These are phyloP conservation scores for Heteromyza rotundicornis DNA, from an alignment of 2,888 invertebrate species.

Conservation along the genomic window DNA sequence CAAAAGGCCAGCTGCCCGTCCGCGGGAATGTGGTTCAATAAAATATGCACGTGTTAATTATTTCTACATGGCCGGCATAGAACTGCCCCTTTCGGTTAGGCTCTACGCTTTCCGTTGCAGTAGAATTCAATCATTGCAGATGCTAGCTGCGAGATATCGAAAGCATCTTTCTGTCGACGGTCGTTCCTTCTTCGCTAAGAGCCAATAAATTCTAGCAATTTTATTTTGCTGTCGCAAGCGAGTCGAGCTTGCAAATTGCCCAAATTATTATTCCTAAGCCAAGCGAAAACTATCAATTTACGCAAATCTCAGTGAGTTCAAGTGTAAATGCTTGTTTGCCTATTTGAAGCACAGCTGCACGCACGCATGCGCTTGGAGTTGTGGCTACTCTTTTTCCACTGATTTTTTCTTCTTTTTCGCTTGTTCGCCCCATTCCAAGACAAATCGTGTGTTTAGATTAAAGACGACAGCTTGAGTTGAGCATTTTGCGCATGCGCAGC, in stretches of 20 bases:
- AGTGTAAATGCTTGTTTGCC: background rate
- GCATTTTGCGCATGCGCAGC: conserved; percentile 16
- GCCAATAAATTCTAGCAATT: background rate
- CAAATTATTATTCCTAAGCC: conserved; percentile 1
- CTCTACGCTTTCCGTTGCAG: background rate
- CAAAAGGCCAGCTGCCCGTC: too few relatives aligned
- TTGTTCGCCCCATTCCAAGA: conserved; percentile 21
- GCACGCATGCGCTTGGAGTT: background rate
- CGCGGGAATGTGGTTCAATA: too few relatives aligned
- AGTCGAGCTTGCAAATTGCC: background rate
- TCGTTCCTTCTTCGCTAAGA: background rate
- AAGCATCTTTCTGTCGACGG: background rate
- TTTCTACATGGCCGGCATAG: background rate
- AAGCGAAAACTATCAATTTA: background rate
- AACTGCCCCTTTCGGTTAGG: too few relatives aligned
- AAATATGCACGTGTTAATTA: conserved; percentile 1
- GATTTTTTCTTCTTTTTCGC: too few relatives aligned
- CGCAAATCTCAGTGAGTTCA: background rate
- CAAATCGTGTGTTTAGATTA: conserved; percentile 51
- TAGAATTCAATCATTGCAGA: conserved; percentile 3
- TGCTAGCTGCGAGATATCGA: background rate
- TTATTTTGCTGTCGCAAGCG: background rate
- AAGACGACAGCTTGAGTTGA: conserved; percentile 35
- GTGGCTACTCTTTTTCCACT: too few relatives aligned
- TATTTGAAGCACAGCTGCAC: background rate